Conservation (phyloP, 2,888 invertebrate genomes). For the Sminthurinus aureus region DNA sequence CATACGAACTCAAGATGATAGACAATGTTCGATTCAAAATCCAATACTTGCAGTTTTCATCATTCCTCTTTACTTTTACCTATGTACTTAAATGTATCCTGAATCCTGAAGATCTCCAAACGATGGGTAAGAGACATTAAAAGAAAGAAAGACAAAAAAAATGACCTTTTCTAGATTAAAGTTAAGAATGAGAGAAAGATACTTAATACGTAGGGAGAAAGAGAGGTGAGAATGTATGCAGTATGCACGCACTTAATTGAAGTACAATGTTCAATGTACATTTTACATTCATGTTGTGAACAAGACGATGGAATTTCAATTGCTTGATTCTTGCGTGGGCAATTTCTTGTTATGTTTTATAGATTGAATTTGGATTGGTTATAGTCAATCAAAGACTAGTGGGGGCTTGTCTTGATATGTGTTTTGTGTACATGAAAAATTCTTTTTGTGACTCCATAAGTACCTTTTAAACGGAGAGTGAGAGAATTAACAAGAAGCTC, state of each 20-base stretch:
- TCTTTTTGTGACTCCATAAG: slow-evolving; percentile 32
- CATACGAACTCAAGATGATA: no score
- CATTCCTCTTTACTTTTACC: no score
- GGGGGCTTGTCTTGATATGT: slow-evolving; percentile 24
- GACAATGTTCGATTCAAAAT: no score
- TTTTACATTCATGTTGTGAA: background rate
- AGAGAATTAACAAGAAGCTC: background rate
- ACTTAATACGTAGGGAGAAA: no score
- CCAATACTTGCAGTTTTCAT: no score
- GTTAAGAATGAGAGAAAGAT: background rate
- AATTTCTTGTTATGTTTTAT: slow-evolving; percentile 32
- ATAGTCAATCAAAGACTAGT: slow-evolving; percentile 40
- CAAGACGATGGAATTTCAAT: slow-evolving; percentile 28
- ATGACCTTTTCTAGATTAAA: background rate
- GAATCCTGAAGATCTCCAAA: background rate
- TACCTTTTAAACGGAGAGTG: slow-evolving; percentile 25
- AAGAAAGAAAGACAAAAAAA: background rate
- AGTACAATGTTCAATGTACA: background rate
- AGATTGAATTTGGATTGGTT: slow-evolving; percentile 40
- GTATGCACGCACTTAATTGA: no score
- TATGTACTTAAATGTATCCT: no score
- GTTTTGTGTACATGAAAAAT: slow-evolving; percentile 27
- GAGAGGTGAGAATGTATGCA: background rate
- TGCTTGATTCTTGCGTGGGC: slow-evolving; percentile 36
- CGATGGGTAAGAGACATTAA: background rate